A percentile compares a stretch with the other conserved stretches of the same genome.
Evolutionary conservation across 2,113 vertebrate species (phyloP).

Genomic region (Connochaetes taurinus): DNA sequence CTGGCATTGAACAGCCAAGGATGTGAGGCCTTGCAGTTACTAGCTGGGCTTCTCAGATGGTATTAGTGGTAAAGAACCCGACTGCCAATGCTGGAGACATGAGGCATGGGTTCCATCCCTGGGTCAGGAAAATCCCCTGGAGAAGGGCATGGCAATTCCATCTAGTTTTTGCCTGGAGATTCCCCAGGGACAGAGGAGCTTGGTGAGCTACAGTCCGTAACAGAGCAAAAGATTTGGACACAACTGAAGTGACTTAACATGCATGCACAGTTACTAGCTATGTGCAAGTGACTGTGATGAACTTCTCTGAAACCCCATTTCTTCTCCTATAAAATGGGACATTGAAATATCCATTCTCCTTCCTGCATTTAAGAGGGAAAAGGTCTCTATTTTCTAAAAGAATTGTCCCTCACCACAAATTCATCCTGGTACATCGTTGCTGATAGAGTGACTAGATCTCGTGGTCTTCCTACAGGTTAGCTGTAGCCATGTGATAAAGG

Average conservation of each 20-base stretch:
- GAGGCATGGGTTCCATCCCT: not conserved
- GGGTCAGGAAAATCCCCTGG: not conserved
- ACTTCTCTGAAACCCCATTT: not conserved
- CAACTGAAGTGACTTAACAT: not conserved
- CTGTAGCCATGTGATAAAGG: not conserved
- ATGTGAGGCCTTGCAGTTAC: not conserved
- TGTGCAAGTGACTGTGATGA: not conserved
- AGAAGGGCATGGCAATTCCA: not conserved
- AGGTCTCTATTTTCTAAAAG: not conserved
- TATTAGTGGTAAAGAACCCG: rapidly evolving
- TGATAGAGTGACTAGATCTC: not conserved
- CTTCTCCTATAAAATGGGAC: not conserved
- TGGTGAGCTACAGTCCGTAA: not conserved
- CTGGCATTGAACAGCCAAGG: not conserved
- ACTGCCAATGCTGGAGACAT: not conserved
- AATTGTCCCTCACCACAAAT: not conserved
- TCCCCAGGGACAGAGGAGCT: not conserved
- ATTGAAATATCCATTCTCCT: not conserved
- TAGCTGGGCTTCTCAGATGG: not conserved
- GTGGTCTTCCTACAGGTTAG: not conserved
- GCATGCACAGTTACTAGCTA: not conserved
- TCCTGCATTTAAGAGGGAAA: not conserved
- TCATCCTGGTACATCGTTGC: not conserved
- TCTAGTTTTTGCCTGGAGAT: not conserved
- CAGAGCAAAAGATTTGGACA: not conserved